Base-by-base conservation (phyloP, 92 coral and sea anemone genomes). In the Metridium senile region DNA sequence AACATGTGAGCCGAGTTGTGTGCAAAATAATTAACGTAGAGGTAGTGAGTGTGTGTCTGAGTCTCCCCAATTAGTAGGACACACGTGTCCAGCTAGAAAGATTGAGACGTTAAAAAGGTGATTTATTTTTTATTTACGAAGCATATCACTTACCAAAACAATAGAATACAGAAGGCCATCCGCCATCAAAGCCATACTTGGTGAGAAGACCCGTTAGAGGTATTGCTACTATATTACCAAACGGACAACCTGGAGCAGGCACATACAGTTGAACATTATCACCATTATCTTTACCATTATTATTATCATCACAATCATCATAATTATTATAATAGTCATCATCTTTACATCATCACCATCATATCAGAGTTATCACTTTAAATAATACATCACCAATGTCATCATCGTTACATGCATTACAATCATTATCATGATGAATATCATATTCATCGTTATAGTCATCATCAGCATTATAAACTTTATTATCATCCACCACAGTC, bases 151-250 rank as follows among this genome's bases (percentile, higher is more conserved):
- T 78, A 95, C 99, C 99, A 85, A 95, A 92, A 31, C 92, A 92
- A 71, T 95, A 95, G 80, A 95, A 95, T 67, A 95, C 99, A 31
- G 99, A 92, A 33, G 99, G 99, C 99, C 99, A 95, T 45, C 99
- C 99, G 11, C 97, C 89, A 72, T 95, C 99, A 81, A 95, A 95
- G 35, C 99, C 99, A 64, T 95, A 95, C 80, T 87, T 95, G 59
- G 92, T 87, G 23, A 95, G 84, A 23, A 95, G 79, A 25, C 99
- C 99, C 2, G 97, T 89, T 39, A 92, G 72, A 7, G 99, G 99
- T 71, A 95, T 91, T 27, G 99, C 99, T 28, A 95, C 91, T 58
- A 95, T 95, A 53, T 95, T 95, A 29, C 99, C 97, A 81, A 95
- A 93, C 32, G 99, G 97, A 78, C 97, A 90, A 34, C 45, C 49